A percentile compares a stretch with the other conserved stretches of the same genome.
These are phyloP conservation scores for Pristionchus fissidentatus DNA, from an alignment of 2,888 invertebrate species.

Conservation along the genomic window DNA sequence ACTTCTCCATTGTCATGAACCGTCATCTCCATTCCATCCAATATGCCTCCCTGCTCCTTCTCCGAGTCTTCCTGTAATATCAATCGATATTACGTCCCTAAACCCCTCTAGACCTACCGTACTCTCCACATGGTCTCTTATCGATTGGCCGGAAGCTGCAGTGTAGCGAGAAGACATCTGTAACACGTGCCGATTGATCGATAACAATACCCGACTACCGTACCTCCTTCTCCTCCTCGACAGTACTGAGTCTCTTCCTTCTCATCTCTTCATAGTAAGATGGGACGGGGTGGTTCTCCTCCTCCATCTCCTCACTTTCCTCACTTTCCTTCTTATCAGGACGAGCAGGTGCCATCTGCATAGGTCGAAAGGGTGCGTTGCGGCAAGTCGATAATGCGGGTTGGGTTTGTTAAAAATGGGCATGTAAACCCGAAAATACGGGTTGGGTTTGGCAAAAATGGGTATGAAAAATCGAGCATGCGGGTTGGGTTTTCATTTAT, in stretches of 20 bases:
- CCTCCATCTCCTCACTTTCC: constrained; percentile 31
- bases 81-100: not conserved
- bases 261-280: not conserved
- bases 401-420: too few species aligned
- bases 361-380: too few species aligned
- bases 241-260: constrained; percentile 15
- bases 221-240: not conserved
- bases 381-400: too few species aligned
- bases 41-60: constrained; percentile 8
- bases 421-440: too few species aligned
- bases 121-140: constrained; percentile 22
- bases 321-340: not conserved
- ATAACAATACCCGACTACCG: not conserved
- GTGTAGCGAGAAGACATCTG: constrained; percentile 29
- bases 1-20: not conserved
- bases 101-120: not conserved
- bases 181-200: too few species aligned
- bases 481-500: too few species aligned
- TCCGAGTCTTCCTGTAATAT: not conserved
- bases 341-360: too few species aligned
- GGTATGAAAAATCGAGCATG: too few species aligned
- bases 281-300: not conserved
- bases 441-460: too few species aligned
- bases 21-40: not conserved
- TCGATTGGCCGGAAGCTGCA: constrained; percentile 24